phyloP scores from a whole-genome alignment of 2,888 invertebrate species.

The Cordylochernes scorpioides region DNA sequence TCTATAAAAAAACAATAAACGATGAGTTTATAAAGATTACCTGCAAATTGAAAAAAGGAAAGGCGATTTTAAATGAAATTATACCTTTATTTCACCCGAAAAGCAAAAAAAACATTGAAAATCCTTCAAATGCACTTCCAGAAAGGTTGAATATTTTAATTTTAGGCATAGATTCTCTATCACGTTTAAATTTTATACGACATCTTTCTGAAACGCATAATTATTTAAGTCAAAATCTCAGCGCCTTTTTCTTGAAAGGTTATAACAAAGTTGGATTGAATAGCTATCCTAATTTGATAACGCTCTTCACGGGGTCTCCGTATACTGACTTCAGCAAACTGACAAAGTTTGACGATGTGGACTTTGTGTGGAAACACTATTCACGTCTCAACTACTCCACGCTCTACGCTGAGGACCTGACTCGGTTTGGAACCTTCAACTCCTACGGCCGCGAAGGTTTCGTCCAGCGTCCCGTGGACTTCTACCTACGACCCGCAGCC shows the following conservation, averaged over 20 bases:
- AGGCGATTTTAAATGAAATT: too few species aligned
- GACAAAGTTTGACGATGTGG: slow-evolving; percentile 42
- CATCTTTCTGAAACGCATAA: neutral
- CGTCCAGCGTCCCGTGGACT: slow-evolving; percentile 42
- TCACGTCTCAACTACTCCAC: slow-evolving; percentile 38
- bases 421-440: slow-evolving; percentile 47
- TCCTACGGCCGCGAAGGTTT: slow-evolving; percentile 46
- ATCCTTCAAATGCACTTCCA: too few species aligned
- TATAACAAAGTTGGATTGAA: slow-evolving; percentile 69
- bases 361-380: slow-evolving; percentile 44
- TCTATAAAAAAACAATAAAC: too few species aligned
- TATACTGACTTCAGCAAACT: slow-evolving; percentile 1
- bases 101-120: too few species aligned
- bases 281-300: slow-evolving; percentile 63
- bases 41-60: too few species aligned
- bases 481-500: slow-evolving; percentile 46
- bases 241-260: neutral
- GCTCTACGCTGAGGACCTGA: slow-evolving; percentile 52
- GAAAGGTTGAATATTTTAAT: neutral
- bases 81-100: too few species aligned
- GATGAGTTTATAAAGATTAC: too few species aligned
- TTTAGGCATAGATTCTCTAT: neutral
- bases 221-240: neutral
- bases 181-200: neutral
- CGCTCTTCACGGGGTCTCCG: slow-evolving; percentile 38